Conservation (phyloP, 2,888 invertebrate genomes). For the Hemithea aestivaria region DNA sequence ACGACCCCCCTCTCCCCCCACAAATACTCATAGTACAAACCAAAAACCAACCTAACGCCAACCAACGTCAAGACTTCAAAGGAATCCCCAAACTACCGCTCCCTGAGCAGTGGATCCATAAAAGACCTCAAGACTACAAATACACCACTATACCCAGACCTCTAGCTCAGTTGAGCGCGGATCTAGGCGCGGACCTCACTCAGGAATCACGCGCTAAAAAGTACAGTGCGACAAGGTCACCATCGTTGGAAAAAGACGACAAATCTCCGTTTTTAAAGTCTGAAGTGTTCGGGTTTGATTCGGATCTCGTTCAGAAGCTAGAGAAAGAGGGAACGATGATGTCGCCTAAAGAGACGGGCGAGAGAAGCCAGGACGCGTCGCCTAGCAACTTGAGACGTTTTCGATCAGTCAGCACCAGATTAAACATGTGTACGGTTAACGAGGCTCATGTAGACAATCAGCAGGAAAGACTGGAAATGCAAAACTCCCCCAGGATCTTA, state of each 20-base stretch:
- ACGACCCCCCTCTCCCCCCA: slow-evolving; percentile 34
- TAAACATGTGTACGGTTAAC: slow-evolving; percentile 62
- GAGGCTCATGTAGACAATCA: slow-evolving; percentile 52
- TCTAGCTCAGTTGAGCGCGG: slow-evolving; percentile 54
- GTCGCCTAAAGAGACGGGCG: slow-evolving; percentile 40
- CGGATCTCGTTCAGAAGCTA: slow-evolving; percentile 47
- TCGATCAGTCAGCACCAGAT: slow-evolving; percentile 63
- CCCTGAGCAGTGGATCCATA: slow-evolving; percentile 70
- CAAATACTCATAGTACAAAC: slow-evolving; percentile 38
- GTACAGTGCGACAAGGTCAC: slow-evolving; percentile 68
- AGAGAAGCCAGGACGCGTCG: slow-evolving; percentile 43
- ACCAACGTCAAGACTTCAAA: slow-evolving; percentile 32
- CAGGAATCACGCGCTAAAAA: slow-evolving; percentile 60
- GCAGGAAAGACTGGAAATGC: slow-evolving; percentile 61
- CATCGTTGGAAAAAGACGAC: slow-evolving; percentile 75
- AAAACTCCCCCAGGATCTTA: slow-evolving; percentile 61
- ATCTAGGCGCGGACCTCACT: slow-evolving; percentile 52
- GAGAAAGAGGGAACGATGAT: slow-evolving; percentile 37
- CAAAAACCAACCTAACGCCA: slow-evolving; percentile 19
- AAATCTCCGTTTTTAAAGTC: slow-evolving; percentile 63
- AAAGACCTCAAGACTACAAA: slow-evolving; percentile 60
- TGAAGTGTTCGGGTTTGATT: slow-evolving; percentile 66
- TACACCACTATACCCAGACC: slow-evolving; percentile 63
- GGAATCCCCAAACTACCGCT: slow-evolving; percentile 57
- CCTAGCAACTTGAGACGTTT: slow-evolving; percentile 58